These are phyloP conservation scores for Rhingia rostrata DNA, from an alignment of 2,888 invertebrate genomes.

Conservation along the genomic window DNA sequence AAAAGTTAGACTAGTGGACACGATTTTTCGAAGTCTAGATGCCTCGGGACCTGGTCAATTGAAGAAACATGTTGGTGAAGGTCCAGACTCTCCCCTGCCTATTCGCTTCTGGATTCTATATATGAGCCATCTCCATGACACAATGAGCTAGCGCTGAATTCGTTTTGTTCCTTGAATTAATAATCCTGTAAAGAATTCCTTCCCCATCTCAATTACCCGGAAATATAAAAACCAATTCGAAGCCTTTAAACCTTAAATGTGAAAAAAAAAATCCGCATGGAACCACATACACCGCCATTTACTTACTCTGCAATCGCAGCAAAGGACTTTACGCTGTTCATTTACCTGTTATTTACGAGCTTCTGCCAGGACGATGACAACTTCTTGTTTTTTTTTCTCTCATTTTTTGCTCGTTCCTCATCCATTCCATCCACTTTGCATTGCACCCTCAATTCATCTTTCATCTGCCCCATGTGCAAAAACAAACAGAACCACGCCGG, in stretches of 20 bases:
- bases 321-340: conserved; percentile 50
- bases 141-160: too few species aligned
- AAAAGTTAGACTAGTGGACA: too few species aligned
- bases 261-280: background rate
- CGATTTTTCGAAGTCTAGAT: too few species aligned
- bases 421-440: conserved; percentile 40
- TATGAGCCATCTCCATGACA: too few species aligned
- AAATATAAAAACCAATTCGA: background rate
- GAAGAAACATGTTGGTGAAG: too few species aligned
- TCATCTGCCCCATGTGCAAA: conserved; percentile 2
- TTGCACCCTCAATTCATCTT: conserved; percentile 33
- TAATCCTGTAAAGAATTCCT: too few species aligned
- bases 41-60: too few species aligned
- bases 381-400: background rate
- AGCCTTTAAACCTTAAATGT: conserved; percentile 11
- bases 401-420: background rate
- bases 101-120: too few species aligned
- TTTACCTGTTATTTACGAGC: conserved; percentile 52
- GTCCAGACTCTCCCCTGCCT: too few species aligned
- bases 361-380: conserved; percentile 19
- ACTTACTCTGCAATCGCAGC: background rate
- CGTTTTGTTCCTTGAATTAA: too few species aligned
- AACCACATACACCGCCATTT: background rate
- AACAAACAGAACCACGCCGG: conserved; percentile 7
- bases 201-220: too few species aligned